Percentiles rank a stretch among this genome's conserved stretches.
Conservation (phyloP, 2,888 invertebrate species). For the Athalia cordata region DNA sequence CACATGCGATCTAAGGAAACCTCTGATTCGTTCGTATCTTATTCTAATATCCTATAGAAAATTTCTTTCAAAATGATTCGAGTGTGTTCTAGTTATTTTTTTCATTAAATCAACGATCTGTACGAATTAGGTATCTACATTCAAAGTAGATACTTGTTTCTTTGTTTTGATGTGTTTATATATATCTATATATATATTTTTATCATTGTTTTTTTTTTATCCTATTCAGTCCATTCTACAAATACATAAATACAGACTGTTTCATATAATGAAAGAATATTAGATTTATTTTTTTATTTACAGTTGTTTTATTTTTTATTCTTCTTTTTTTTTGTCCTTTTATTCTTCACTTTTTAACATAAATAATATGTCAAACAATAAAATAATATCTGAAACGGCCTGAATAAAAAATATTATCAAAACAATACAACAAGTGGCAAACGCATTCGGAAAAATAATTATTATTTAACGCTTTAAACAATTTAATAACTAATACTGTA, state of each 20-base stretch:
- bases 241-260: slow-evolving; percentile 59
- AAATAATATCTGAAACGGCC: slow-evolving; percentile 20
- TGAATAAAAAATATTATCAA: slow-evolving; percentile 7
- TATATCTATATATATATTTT: neutral
- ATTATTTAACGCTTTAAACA: neutral
- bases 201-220: slow-evolving; percentile 52
- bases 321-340: neutral
- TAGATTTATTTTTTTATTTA: neutral
- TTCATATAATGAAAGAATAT: neutral
- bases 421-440: slow-evolving; percentile 14
- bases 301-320: slow-evolving; percentile 38
- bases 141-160: slow-evolving; percentile 52
- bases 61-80: slow-evolving; percentile 14
- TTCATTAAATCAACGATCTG: no score
- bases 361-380: slow-evolving; percentile 28
- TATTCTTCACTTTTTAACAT: neutral
- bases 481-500: slow-evolving; percentile 36
- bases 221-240: slow-evolving; percentile 67
- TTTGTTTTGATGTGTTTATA: slow-evolving; percentile 37
- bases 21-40: slow-evolving; percentile 33
- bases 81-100: slow-evolving; percentile 45
- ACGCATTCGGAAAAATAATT: neutral
- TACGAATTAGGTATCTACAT: no score
- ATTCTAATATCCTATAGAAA: slow-evolving; percentile 53
- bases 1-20: slow-evolving; percentile 47